These are phyloP conservation scores for Scaptomyza cyrtandrae DNA, from an alignment of 2,888 invertebrate species.

Conservation along the genomic window DNA sequence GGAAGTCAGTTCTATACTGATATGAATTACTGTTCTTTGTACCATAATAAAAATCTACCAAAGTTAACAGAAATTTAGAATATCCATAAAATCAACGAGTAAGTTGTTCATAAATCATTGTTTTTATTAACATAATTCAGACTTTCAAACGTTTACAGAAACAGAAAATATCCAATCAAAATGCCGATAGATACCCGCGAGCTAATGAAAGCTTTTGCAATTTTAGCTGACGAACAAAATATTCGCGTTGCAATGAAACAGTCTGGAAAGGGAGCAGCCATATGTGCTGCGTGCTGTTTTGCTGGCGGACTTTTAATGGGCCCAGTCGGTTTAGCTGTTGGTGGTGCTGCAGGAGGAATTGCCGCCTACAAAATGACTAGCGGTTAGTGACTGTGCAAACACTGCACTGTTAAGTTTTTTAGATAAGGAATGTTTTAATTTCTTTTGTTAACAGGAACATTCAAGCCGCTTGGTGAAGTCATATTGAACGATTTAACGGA, in stretches of 20 bases:
- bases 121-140: neutral
- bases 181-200: slow-evolving; percentile 83
- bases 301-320: slow-evolving; percentile 82
- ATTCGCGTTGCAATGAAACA: slow-evolving; percentile 81
- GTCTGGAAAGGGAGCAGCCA: slow-evolving; percentile 79
- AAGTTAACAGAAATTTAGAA: neutral
- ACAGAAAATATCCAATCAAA: slow-evolving; percentile 19
- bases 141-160: neutral
- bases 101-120: neutral
- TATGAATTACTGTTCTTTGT: slow-evolving; percentile 42
- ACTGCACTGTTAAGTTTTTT: neutral
- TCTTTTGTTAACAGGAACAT: slow-evolving; percentile 68
- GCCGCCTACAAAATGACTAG: slow-evolving; percentile 80
- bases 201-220: slow-evolving; percentile 81
- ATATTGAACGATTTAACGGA: slow-evolving; percentile 82
- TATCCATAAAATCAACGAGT: neutral
- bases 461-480: slow-evolving; percentile 82
- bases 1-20: too few species aligned
- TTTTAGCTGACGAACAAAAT: slow-evolving; percentile 82
- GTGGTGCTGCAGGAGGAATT: slow-evolving; percentile 82
- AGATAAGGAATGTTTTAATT: neutral
- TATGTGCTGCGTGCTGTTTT: slow-evolving; percentile 82
- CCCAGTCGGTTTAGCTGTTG: slow-evolving; percentile 82
- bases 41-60: slow-evolving; percentile 18
- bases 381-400: slow-evolving; percentile 58